Evolutionary conservation across 2,888 invertebrate species (phyloP).

Genomic region (Agrochola lota): DNA sequence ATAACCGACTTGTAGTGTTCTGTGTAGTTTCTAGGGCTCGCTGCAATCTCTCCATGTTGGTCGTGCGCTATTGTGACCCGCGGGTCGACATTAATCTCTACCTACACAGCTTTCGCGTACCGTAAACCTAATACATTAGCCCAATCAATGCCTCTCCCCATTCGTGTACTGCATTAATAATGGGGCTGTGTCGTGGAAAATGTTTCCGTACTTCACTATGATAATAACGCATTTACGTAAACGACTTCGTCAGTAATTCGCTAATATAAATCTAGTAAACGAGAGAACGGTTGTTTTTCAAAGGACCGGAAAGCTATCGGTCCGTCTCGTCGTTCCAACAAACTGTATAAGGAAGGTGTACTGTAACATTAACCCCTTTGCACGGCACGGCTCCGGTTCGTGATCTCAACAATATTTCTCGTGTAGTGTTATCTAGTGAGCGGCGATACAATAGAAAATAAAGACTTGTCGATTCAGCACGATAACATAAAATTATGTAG

Average conservation of each 20-base stretch:
- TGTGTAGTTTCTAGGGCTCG: conserved; percentile 64
- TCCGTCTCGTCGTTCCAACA: conserved; percentile 59
- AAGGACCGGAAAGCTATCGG: conserved; percentile 74
- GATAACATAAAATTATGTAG: conserved; percentile 37
- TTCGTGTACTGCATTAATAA: conserved; percentile 49
- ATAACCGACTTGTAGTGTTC: conserved; percentile 54
- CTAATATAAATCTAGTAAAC: conserved; percentile 56
- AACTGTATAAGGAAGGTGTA: conserved; percentile 76
- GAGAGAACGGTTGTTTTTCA: conserved; percentile 73
- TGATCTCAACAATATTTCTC: conserved; percentile 72
- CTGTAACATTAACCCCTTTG: conserved; percentile 83
- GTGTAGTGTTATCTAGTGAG: conserved; percentile 62
- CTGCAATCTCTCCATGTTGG: conserved; percentile 70
- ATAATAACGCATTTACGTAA: conserved; percentile 42
- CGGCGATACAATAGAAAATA: conserved; percentile 54
- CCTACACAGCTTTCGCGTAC: conserved; percentile 72
- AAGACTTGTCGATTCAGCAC: conserved; percentile 27
- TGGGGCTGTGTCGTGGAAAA: conserved; percentile 18
- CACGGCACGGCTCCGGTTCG: conserved; percentile 73
- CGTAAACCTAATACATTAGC: conserved; percentile 65
- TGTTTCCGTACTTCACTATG: conserved; percentile 34
- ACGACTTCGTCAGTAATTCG: conserved; percentile 28
- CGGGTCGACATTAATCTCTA: conserved; percentile 72
- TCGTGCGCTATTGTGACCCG: conserved; percentile 71
- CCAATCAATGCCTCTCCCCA: conserved; percentile 41